Conservation (phyloP, 2,888 invertebrate species). For the Ennomos fuscantarius region DNA sequence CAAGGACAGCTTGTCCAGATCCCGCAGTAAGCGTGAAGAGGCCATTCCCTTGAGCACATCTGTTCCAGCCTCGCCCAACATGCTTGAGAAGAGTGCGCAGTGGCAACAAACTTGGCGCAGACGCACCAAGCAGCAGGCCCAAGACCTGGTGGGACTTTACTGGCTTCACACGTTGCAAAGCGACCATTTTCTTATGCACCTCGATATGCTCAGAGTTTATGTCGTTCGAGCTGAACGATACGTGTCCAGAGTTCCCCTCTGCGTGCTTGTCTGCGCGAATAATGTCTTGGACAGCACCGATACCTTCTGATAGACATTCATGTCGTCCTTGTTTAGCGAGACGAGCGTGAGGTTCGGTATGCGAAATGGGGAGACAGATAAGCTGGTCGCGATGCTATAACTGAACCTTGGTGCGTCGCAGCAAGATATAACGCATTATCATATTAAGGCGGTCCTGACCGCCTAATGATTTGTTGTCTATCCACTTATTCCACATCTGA, state of each 20-base stretch:
- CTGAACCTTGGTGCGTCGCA: conserved; percentile 95
- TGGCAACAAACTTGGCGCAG: conserved; percentile 93
- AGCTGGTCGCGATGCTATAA: conserved; percentile 87
- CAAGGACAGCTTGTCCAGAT: conserved; percentile 87
- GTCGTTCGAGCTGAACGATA: conserved; percentile 47
- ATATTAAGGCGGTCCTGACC: conserved; percentile 93
- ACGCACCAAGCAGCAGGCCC: conserved; percentile 92
- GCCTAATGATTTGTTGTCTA: conserved; percentile 92
- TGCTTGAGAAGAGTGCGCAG: conserved; percentile 90
- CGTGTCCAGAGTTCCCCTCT: conserved; percentile 83
- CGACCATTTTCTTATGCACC: conserved; percentile 87
- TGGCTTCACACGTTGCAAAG: conserved; percentile 85
- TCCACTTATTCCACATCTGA: conserved; percentile 96
- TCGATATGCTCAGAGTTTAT: conserved; percentile 82
- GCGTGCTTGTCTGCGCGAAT: conserved; percentile 91
- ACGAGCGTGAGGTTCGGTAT: conserved; percentile 83
- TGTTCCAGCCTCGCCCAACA: conserved; percentile 75
- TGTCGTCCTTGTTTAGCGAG: conserved; percentile 88
- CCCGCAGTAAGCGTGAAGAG: conserved; percentile 85
- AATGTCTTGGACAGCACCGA: conserved; percentile 89
- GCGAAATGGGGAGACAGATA: conserved; percentile 86
- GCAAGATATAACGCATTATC: conserved; percentile 92
- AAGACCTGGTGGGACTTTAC: conserved; percentile 89
- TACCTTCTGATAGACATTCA: conserved; percentile 89
- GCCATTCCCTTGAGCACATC: conserved; percentile 59